Evolutionary conservation across 2,888 invertebrate genomes (phyloP).

Genomic region (Caenorhabditis japonica): DNA sequence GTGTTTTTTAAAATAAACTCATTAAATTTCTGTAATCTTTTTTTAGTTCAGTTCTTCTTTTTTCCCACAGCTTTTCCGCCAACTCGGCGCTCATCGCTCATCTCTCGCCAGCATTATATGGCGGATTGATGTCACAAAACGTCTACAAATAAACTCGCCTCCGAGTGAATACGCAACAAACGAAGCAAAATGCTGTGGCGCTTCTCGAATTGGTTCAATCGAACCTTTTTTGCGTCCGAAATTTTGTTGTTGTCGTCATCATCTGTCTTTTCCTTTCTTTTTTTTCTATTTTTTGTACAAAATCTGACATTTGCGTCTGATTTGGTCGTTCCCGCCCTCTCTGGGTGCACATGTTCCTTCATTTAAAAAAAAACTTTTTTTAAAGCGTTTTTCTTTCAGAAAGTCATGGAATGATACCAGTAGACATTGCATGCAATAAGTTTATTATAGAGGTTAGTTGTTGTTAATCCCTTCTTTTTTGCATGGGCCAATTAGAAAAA

Average conservation of each 20-base stretch:
- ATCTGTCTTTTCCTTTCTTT: slow-evolving; percentile 23
- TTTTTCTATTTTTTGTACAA: slow-evolving; percentile 18
- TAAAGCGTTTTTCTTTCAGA: slow-evolving; percentile 6
- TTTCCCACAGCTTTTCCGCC: slow-evolving; percentile 4
- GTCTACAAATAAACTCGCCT: slow-evolving; percentile 45
- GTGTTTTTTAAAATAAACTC: too few relatives aligned
- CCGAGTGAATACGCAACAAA: slow-evolving; percentile 42
- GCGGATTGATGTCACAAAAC: slow-evolving; percentile 45
- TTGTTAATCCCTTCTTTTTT: neutral
- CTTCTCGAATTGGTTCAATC: slow-evolving; percentile 25
- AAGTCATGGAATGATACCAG: slow-evolving; percentile 44
- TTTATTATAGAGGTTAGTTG: slow-evolving; percentile 34
- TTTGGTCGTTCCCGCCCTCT: neutral
- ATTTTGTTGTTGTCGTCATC: slow-evolving; percentile 43
- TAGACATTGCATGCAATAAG: slow-evolving; percentile 45
- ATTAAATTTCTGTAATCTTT: too few relatives aligned
- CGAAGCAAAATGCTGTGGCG: slow-evolving; percentile 24
- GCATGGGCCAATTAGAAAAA: too few relatives aligned
- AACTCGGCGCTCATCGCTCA: slow-evolving; percentile 29
- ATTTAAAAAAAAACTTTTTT: neutral
- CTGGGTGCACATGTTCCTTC: neutral
- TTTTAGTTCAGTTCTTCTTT: slow-evolving; percentile 12
- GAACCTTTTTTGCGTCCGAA: slow-evolving; percentile 7
- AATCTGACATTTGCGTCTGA: neutral
- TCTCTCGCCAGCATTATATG: slow-evolving; percentile 37